A percentile compares a stretch with the other conserved stretches of the same genome.
Conservation (phyloP, 1,140 invertebrate genomes). For the Helicoverpa armigera region DNA sequence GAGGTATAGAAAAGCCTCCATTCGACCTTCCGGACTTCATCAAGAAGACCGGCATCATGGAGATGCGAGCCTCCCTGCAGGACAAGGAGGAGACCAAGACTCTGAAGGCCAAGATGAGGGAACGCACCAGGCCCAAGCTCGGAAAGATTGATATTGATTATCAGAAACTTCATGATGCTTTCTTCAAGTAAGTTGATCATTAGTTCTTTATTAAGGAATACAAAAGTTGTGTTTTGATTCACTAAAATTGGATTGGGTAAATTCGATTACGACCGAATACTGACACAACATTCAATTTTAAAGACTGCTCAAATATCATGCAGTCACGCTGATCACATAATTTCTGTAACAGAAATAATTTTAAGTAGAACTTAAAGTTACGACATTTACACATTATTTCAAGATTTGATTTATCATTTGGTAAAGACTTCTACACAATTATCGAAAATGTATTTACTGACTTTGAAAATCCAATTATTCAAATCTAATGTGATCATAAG, state of each 20-base stretch:
- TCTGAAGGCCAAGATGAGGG: conserved; percentile 99
- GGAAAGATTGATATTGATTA: conserved; percentile 99
- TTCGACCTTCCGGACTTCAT: conserved; percentile 99
- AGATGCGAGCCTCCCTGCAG: conserved; percentile 99
- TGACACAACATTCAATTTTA: no score
- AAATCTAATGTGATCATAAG: conserved; percentile 47
- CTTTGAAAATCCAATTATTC: not conserved
- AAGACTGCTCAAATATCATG: no score
- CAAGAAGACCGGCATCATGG: conserved; percentile 99
- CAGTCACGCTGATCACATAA: no score
- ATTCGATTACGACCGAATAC: no score
- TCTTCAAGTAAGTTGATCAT: conserved; percentile 93
- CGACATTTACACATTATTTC: no score
- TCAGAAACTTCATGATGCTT: conserved; percentile 99
- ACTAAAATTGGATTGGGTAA: no score
- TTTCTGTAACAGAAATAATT: no score
- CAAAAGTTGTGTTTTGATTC: no score
- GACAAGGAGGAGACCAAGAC: conserved; percentile 99
- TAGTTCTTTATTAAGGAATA: not conserved
- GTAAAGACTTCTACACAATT: no score
- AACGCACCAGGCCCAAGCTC: conserved; percentile 98
- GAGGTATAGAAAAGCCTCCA: conserved; percentile 99
- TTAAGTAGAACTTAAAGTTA: no score
- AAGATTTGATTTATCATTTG: no score
- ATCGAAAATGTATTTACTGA: no score